Evolutionary conservation across 2,113 vertebrate species (phyloP).

Genomic region (Cephalopterus ornatus): DNA sequence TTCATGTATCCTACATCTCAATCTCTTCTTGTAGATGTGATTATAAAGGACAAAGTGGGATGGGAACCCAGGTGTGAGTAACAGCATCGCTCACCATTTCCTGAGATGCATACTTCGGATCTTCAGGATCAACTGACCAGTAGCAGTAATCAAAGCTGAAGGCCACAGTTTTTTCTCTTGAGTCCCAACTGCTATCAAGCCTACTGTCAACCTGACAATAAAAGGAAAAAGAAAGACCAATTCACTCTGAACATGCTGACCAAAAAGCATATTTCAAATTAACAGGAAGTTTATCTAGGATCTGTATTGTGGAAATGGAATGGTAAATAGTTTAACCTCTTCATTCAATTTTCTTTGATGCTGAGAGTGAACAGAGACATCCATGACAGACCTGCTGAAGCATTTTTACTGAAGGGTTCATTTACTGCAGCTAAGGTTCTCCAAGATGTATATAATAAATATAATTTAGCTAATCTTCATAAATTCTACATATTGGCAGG

Average conservation of each 20-base stretch:
- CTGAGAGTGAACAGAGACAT: not conserved
- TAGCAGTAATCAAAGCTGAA: slow-evolving; percentile 98
- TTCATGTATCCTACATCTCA: not conserved
- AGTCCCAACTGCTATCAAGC: slow-evolving; percentile 75
- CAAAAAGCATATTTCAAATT: not conserved
- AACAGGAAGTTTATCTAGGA: not conserved
- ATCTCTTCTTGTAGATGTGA: not conserved
- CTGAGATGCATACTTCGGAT: slow-evolving; percentile 89
- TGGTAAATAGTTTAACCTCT: not conserved
- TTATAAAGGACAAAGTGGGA: not conserved
- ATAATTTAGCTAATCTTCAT: not conserved
- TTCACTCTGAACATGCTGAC: not conserved
- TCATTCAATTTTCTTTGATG: not conserved
- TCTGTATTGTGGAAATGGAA: not conserved
- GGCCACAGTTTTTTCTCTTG: slow-evolving; percentile 85
- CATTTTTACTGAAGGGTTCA: not conserved
- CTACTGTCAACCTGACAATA: slow-evolving; percentile 81
- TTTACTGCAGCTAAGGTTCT: not conserved
- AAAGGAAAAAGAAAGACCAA: not conserved
- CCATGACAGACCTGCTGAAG: not conserved
- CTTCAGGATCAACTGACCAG: slow-evolving; percentile 90
- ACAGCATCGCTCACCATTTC: slow-evolving; percentile 83
- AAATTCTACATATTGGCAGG: not conserved
- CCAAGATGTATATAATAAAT: not conserved
- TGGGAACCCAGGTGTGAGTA: not conserved